These are phyloP conservation scores for Poeciliopsis gracilis DNA, from an alignment of 2,797 vertebrate genomes.

Conservation along the genomic window DNA sequence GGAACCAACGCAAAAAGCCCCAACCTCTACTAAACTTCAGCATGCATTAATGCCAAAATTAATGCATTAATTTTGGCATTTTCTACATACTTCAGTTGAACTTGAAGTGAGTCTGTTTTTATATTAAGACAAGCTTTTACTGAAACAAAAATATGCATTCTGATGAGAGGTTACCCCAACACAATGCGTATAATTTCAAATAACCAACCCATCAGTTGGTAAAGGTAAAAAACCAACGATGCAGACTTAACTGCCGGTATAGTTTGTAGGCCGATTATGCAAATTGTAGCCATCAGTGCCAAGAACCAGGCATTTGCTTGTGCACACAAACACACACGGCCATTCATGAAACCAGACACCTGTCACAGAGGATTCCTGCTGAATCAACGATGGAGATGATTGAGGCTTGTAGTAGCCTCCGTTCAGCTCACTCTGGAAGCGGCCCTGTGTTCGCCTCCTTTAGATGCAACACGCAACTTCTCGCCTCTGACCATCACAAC, in stretches of 20 bases:
- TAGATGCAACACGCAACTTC: background rate
- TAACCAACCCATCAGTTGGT: background rate
- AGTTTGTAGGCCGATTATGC: conserved; percentile 56
- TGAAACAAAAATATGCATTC: background rate
- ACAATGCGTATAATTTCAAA: background rate
- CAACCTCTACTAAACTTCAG: background rate
- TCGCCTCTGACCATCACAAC: background rate
- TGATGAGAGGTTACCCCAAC: background rate
- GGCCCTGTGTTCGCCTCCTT: background rate
- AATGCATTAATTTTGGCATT: no score
- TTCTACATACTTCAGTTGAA: background rate
- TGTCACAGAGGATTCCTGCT: conserved; percentile 39
- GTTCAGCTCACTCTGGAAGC: conserved; percentile 19
- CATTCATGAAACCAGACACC: conserved; percentile 56
- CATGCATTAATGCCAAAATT: background rate
- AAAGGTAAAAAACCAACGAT: background rate
- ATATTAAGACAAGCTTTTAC: background rate
- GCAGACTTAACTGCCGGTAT: conserved; percentile 16
- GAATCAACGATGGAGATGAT: conserved; percentile 44
- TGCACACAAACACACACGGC: conserved; percentile 38
- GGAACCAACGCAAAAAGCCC: no score
- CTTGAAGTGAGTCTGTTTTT: background rate
- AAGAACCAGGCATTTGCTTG: conserved; percentile 27
- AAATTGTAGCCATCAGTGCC: conserved; percentile 56
- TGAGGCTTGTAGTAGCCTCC: background rate